These are phyloP conservation scores for Limnephilus marmoratus DNA, from an alignment of 2,888 invertebrate genomes.

Conservation along the genomic window DNA sequence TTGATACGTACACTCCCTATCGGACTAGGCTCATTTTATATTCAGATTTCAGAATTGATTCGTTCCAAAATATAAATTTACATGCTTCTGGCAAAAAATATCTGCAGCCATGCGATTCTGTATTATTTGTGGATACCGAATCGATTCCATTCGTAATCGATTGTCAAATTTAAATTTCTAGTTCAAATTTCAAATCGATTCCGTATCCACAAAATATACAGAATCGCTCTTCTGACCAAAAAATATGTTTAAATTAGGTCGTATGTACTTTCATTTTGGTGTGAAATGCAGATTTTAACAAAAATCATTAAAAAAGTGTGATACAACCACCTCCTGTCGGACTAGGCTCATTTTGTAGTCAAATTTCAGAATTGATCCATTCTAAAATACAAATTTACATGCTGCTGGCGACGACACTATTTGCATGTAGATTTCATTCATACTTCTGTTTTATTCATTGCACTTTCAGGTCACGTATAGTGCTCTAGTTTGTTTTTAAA, in stretches of 20 bases:
- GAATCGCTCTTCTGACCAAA: no score
- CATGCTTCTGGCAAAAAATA: not conserved
- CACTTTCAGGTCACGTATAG: not conserved
- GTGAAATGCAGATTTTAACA: not conserved
- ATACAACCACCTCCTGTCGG: not conserved
- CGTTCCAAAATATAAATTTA: not conserved
- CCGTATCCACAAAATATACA: no score
- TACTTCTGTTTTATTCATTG: constrained; percentile 26
- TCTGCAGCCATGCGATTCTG: no score
- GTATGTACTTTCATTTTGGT: not conserved
- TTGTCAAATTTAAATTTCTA: no score
- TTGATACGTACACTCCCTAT: not conserved
- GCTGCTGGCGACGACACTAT: not conserved
- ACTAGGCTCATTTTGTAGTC: not conserved
- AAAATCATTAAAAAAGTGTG: not conserved
- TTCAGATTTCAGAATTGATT: not conserved
- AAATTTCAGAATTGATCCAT: not conserved
- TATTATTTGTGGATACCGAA: no score
- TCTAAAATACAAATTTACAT: not conserved
- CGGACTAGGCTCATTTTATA: not conserved
- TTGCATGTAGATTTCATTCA: constrained; percentile 14
- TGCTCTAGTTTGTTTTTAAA: not conserved
- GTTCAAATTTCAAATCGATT: no score
- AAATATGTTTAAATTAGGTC: no score
- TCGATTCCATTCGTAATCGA: no score